These are phyloP conservation scores for Aphrocallistes beatrix DNA, from an alignment of 37 sponge, comb jelly and placozoan species.

Conservation along the genomic window DNA sequence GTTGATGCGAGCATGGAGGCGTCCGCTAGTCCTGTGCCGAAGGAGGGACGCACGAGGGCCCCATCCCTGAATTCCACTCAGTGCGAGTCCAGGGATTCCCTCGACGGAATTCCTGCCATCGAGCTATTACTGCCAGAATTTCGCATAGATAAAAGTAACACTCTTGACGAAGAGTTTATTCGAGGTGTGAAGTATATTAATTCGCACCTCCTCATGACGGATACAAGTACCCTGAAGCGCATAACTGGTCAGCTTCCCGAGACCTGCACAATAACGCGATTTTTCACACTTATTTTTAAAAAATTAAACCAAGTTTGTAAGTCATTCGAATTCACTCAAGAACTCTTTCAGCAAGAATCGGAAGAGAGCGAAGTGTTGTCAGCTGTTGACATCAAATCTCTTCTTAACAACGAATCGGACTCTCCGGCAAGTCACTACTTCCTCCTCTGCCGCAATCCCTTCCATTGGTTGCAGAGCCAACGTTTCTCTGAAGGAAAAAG, in stretches of 20 bases:
- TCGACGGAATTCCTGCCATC: background rate
- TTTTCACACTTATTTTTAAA: background rate
- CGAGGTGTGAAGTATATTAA: background rate
- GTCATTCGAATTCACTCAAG: slow-evolving; percentile 12
- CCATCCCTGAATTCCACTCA: background rate
- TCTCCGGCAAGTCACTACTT: background rate
- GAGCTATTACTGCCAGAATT: background rate
- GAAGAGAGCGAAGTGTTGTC: background rate
- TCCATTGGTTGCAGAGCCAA: background rate
- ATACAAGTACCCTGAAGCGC: background rate
- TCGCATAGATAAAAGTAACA: background rate
- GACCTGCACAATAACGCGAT: background rate
- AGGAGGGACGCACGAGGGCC: background rate
- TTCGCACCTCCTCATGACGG: background rate
- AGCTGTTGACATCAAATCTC: background rate
- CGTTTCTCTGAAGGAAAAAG: background rate
- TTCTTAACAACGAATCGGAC: background rate
- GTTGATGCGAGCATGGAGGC: background rate
- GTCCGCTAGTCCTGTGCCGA: background rate
- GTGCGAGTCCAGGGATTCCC: background rate
- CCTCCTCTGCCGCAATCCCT: background rate
- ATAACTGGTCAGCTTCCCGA: background rate
- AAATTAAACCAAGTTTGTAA: background rate
- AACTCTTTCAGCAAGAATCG: background rate
- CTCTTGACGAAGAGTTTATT: background rate